These are phyloP conservation scores for Ptilonorhynchus violaceus DNA, from an alignment of 2,113 vertebrate species.

Conservation along the genomic window DNA sequence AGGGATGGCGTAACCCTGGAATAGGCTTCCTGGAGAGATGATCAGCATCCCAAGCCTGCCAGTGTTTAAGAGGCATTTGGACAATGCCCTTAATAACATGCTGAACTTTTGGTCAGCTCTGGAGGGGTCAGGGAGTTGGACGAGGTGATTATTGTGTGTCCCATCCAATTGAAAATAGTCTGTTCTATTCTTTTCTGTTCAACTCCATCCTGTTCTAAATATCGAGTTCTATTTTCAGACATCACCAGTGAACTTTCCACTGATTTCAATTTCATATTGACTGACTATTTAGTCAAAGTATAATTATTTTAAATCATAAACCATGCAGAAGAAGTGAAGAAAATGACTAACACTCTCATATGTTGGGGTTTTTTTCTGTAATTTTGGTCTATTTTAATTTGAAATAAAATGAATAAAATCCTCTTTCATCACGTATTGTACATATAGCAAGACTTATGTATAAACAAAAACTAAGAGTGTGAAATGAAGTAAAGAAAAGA, in stretches of 20 bases:
- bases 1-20: neutral
- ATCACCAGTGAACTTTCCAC: neutral
- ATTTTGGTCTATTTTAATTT: neutral
- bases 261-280: neutral
- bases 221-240: neutral
- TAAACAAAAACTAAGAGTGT: neutral
- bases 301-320: neutral
- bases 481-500: neutral
- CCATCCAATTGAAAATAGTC: neutral
- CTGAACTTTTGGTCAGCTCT: neutral
- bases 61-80: neutral
- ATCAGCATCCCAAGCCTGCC: accelerated
- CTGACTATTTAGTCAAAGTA: neutral
- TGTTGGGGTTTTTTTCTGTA: accelerated
- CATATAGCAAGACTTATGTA: neutral
- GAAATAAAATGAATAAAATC: neutral
- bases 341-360: neutral
- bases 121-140: neutral
- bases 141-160: neutral
- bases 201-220: neutral
- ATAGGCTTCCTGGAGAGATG: neutral
- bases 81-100: neutral
- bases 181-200: neutral
- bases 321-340: neutral
- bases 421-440: neutral